Percentiles rank a stretch among this genome's conserved stretches.
phyloP scores from a whole-genome alignment of 2,113 vertebrate species.

The Antennarius striatus region DNA sequence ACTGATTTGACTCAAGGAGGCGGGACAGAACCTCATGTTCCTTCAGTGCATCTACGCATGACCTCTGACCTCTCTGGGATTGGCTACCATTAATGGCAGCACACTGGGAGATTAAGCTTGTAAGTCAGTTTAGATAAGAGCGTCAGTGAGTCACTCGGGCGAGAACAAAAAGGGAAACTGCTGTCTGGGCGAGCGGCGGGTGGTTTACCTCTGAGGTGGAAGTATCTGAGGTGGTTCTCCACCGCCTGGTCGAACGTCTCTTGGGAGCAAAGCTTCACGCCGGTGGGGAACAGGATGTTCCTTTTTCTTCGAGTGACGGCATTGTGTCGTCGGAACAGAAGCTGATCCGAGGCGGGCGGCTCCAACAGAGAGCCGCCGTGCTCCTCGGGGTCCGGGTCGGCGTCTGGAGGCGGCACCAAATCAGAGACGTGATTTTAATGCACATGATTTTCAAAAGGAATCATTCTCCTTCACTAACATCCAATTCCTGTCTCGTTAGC shows the following conservation, averaged over 20 bases:
- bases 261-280: conserved; percentile 88
- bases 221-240: conserved; percentile 88
- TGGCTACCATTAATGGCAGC: conserved; percentile 4
- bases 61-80: conserved; percentile 28
- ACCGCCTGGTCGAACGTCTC: conserved; percentile 87
- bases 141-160: neutral
- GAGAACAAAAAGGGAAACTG: neutral
- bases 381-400: neutral
- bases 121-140: conserved; percentile 14
- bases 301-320: conserved; percentile 79
- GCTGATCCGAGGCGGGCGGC: conserved; percentile 3
- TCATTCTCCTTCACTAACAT: no score
- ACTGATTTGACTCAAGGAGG: no score
- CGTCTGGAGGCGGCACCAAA: neutral
- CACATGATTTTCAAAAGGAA: no score
- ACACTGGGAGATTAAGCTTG: conserved; percentile 6
- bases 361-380: neutral
- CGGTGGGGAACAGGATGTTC: conserved; percentile 85
- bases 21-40: no score
- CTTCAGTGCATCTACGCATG: neutral
- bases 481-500: no score
- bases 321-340: conserved; percentile 19
- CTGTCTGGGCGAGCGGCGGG: no score
- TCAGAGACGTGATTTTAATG: neutral
- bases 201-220: conserved; percentile 87